phyloP scores from a whole-genome alignment of 2,113 vertebrate species.

The Xiphorhynchus elegans region DNA sequence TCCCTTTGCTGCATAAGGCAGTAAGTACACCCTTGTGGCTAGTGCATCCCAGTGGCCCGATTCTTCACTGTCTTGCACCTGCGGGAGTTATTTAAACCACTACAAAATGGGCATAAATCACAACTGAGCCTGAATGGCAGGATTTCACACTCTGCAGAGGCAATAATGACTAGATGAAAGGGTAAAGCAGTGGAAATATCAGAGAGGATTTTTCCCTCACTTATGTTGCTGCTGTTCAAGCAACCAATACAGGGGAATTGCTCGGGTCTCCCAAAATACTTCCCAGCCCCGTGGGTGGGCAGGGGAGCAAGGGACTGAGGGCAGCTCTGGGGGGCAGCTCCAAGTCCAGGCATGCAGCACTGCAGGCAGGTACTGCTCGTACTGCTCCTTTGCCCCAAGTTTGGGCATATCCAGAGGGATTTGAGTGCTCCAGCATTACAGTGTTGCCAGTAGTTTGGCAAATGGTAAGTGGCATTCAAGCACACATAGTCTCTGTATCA shows the following conservation, averaged over 20 bases:
- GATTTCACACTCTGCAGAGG: slow-evolving; percentile 12
- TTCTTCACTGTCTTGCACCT: slow-evolving; percentile 25
- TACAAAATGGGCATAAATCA: slow-evolving; percentile 31
- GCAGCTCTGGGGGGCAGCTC: not conserved
- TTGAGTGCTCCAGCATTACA: rapidly evolving
- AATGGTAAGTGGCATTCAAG: not conserved
- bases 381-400: not conserved
- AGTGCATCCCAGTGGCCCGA: not conserved
- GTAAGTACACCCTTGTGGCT: slow-evolving; percentile 40
- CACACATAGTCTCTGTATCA: not conserved
- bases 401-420: not conserved
- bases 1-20: not conserved
- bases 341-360: rapidly evolving
- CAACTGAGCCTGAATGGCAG: not conserved
- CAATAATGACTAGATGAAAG: slow-evolving; percentile 24
- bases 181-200: not conserved
- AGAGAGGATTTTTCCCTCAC: rapidly evolving
- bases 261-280: not conserved
- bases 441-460: not conserved
- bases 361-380: not conserved
- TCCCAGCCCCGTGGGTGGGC: not conserved
- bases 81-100: slow-evolving; percentile 1
- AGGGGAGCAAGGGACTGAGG: rapidly evolving
- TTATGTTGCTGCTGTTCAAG: not conserved
- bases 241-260: not conserved